Evolutionary conservation across 2,888 invertebrate genomes (phyloP), one percentile per base, ranked within the genome.

Genomic region (Plutella xylostella): DNA sequence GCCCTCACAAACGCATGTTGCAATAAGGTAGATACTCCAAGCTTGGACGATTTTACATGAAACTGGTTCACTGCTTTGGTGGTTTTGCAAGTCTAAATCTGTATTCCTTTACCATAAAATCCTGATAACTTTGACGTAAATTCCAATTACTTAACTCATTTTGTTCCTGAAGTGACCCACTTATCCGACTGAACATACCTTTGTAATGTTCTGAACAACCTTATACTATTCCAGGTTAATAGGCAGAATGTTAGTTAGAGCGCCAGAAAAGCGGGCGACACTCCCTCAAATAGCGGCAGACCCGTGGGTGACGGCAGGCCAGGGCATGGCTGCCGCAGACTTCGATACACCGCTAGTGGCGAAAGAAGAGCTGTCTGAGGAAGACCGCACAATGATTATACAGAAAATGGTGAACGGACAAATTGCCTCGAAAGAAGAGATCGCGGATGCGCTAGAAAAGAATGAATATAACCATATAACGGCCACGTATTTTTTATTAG

Each of bases 391-490:
- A 53, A 88, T 92, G 50, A 96, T 99, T 55, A 88, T 99, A 52
- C 95, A 96, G 61, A 94, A 94, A 82, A 98, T 99, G 93, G 94
- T 96, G 19, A 94, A 93, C 65, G 98, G 98, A 45, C 91, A 92
- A 60, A 96, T 99, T 50, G 97, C 96, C 45, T 89, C 92, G 45
- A 95, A 96, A 76, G 97, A 98, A 67, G 92, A 96, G 68, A 97
- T 99, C 56, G 76, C 94, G 58, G 93, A 94, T 91, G 92, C 96
- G 45, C 83, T 99, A 63, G 96, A 97, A 66, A 93, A 92, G 67
- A 95, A 98, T 79, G 96, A 96, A 66, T 99, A 99, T 79, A 97
- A 97, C 83, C 97, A 99, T 75, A 92, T 99, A 62, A 98, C 98
- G 22, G 98, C 98, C 39, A 99, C 98, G 17, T 99, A 98, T 80